A percentile compares a stretch with the other conserved stretches of the same genome.
Evolutionary conservation across 2,113 vertebrate species (phyloP).

Genomic region (Trematomus loennbergii): DNA sequence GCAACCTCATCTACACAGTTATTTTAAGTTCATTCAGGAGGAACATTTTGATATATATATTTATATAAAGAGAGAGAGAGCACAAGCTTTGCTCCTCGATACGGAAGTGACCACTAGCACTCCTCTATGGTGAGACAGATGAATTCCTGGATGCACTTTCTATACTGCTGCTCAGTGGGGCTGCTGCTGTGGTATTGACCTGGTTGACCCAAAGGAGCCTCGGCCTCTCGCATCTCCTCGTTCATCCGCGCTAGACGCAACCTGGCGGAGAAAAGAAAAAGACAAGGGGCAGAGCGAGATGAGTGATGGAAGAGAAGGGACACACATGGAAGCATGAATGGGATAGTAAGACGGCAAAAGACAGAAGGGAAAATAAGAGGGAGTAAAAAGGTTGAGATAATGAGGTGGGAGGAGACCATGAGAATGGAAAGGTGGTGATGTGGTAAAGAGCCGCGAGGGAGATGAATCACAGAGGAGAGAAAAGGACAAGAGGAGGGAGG

Average conservation of each 20-base stretch:
- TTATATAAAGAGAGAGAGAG: constrained; percentile 3
- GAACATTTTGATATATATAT: neutral
- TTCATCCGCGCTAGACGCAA: constrained; percentile 98
- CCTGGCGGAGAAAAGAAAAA: constrained; percentile 73
- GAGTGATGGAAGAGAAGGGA: neutral
- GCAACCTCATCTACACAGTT: constrained; percentile 46
- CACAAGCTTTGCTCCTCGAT: constrained; percentile 20
- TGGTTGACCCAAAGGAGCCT: constrained; percentile 95
- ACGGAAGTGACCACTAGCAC: constrained; percentile 72
- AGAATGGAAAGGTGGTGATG: neutral
- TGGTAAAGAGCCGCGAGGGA: neutral
- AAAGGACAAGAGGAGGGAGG: neutral
- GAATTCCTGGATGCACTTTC: constrained; percentile 97
- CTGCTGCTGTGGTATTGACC: constrained; percentile 96
- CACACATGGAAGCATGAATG: neutral
- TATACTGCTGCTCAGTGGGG: constrained; percentile 97
- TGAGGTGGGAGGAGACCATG: neutral
- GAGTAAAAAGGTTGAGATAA: neutral
- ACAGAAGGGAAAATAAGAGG: neutral
- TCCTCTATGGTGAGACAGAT: constrained; percentile 91
- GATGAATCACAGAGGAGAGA: neutral
- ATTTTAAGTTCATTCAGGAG: constrained; percentile 30
- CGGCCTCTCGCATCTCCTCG: constrained; percentile 98
- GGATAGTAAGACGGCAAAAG: neutral
- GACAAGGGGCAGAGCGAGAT: neutral